Evolutionary conservation across 2,113 vertebrate species (phyloP), one percentile per base, ranked within the genome.

Genomic region (Murina feae): DNA sequence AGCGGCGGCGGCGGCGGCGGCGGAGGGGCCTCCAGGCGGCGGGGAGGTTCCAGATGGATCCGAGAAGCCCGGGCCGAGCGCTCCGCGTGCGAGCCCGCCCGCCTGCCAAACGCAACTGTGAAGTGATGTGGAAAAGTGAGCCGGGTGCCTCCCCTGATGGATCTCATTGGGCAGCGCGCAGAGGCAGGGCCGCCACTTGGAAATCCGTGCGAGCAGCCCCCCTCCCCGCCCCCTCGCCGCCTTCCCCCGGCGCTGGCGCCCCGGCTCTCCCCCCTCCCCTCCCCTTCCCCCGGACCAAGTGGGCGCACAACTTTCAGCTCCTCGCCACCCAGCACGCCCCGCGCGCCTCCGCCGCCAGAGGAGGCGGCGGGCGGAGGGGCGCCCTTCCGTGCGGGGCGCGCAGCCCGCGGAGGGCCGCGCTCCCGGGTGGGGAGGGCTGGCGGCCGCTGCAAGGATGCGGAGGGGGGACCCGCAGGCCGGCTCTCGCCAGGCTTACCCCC

Each of bases 81-180:
- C 98, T 98, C 98, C 98, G 98, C 95, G 78, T 97, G 97, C 96
- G 75, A 96, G 94, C 94, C 96, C 96, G 93, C 95, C 99, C 88
- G 98, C 98, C 98, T 98, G 99, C 98, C 98, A 98, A 98, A 98
- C 97, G 98, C 97, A 98, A 98, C 98, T 98, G 99, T 99, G 99
- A 99, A 99, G 98, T 98, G 99, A 98, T 98, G 98, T 98, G 98
- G 98, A 98, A 98, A 98, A 98, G 98, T 98, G 98, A 98, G 98
- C 97, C 95, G 96, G 98, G 98, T 99, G 98, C 99, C 99, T 99
- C 99, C 99, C 99, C 98, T 98, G 98, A 97, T 98, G 98, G 98
- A 98, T 99, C 99, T 99, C 99, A 99, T 99, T 99, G 99, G 99
- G 98, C 98, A 98, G 98, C 98, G 98, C 98, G 98, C 96, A 98